Base-by-base conservation (phyloP, 2,113 vertebrate genomes). In the Ctenodactylus gundi region DNA sequence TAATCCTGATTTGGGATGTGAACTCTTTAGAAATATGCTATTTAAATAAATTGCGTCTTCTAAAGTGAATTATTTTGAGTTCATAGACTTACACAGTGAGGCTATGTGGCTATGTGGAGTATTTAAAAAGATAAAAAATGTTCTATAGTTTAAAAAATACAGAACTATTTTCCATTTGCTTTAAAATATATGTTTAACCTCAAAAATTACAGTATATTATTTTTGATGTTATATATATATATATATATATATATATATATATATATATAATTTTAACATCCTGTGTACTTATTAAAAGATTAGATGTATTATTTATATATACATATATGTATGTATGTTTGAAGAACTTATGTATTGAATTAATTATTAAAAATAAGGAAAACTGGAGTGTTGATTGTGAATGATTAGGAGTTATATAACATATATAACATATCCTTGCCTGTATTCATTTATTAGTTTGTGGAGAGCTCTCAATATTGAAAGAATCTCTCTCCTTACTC, bases 401-500 rank as follows among this genome's bases (percentile, higher is more conserved):
- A 55, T 27, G 68, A 93, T 94, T 70, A 94, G 34, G 78, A 95
- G 95, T 85, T 91, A 27, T 83, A 21, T 88, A 44, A 41, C 1
- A n/a, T 91, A 27, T 83, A 21, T 88, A 44, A 41, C 1, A n/a
- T 94, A 65, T 93, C 85, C 27, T 81, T 93, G 62, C 78, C 88
- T 96, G 31, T 67, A 97, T 96, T 98, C 83, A 82, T 41, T 90
- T 78, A 85, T 36, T 95, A 94, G 46, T 85, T 94, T 97, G n/a
- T 95, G 39, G 25, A 95, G 88, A 85, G 41, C 4, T 55, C 87
- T 92, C 91, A 75, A 93, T 93, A 94, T 96, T 94, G 84, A 73
- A 91, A 95, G 58, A 73, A 87, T 76, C 93, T 82, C 65, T 21
- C 36, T 83, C 64, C 97, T 96, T 98, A 96, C 95, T 97, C 68